Conservation (phyloP, 1,140 invertebrate species). For the Bactericera cockerelli region DNA sequence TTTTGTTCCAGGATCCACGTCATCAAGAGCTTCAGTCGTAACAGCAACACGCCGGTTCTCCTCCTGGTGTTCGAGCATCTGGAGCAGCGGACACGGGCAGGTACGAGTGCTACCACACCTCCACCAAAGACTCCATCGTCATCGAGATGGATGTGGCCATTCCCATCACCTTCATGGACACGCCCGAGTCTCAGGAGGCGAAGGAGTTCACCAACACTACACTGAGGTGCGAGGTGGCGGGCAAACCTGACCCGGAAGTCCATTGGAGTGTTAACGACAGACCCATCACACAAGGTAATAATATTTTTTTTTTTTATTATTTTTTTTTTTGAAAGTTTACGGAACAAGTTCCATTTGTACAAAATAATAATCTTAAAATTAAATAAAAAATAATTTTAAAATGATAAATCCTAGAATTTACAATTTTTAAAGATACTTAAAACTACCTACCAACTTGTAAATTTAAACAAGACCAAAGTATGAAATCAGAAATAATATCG, state of each 20-base stretch:
- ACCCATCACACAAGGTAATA: slow-evolving; percentile 1
- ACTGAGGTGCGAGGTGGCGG: slow-evolving; percentile 11
- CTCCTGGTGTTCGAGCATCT: neutral
- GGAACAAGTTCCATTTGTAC: no score
- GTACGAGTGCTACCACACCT: slow-evolving; percentile 2
- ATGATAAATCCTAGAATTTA: no score
- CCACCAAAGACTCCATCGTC: neutral
- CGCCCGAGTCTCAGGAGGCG: neutral
- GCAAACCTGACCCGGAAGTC: slow-evolving; percentile 9
- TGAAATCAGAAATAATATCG: no score
- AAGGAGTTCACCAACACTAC: neutral
- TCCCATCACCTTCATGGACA: slow-evolving; percentile 4
- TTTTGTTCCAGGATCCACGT: slow-evolving; percentile 5
- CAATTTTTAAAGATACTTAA: no score
- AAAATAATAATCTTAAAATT: no score
- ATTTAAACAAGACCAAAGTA: no score
- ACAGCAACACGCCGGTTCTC: neutral
- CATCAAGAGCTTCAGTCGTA: neutral
- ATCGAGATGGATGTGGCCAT: slow-evolving; percentile 5
- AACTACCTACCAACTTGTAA: no score
- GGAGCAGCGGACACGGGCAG: neutral
- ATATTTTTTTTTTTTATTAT: no score
- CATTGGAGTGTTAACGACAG: slow-evolving; percentile 5
- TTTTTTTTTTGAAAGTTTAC: no score
- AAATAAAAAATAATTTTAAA: no score